Percentiles rank a stretch among this genome's conserved stretches.
phyloP scores from a whole-genome alignment of 2,888 invertebrate species.

The Pachydiplax longipennis region DNA sequence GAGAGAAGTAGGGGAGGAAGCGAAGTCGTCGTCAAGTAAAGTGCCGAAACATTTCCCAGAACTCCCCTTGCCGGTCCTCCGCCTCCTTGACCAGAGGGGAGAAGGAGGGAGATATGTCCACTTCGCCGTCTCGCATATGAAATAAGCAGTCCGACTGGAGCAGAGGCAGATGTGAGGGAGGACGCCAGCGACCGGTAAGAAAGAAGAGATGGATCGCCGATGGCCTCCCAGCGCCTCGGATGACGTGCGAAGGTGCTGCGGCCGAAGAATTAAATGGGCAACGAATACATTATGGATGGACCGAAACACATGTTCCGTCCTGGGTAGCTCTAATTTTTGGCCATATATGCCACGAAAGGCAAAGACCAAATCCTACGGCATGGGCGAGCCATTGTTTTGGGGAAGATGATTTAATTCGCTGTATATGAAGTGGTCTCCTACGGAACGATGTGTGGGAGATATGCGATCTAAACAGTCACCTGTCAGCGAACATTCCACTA shows the following conservation, averaged over 20 bases:
- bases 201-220: not conserved
- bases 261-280: not conserved
- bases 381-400: too few relatives aligned
- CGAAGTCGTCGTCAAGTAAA: constrained; percentile 55
- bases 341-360: not conserved
- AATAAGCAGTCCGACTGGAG: constrained; percentile 27
- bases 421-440: too few relatives aligned
- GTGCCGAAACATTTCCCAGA: constrained; percentile 48
- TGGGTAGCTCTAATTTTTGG: not conserved
- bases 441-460: too few relatives aligned
- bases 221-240: not conserved
- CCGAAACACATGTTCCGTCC: not conserved
- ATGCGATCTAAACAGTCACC: too few relatives aligned
- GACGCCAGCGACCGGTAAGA: not conserved
- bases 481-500: too few relatives aligned
- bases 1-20: constrained; percentile 54
- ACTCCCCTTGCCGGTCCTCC: not conserved
- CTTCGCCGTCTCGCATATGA: constrained; percentile 32
- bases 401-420: too few relatives aligned
- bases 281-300: not conserved
- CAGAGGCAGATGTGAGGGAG: constrained; percentile 3
- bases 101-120: constrained; percentile 6
- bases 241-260: not conserved
- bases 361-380: too few relatives aligned
- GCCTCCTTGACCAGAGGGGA: not conserved